Percentiles rank a stretch among this genome's conserved stretches.
Conservation (phyloP, 2,797 vertebrate genomes). For the Pelobates cultripes region DNA sequence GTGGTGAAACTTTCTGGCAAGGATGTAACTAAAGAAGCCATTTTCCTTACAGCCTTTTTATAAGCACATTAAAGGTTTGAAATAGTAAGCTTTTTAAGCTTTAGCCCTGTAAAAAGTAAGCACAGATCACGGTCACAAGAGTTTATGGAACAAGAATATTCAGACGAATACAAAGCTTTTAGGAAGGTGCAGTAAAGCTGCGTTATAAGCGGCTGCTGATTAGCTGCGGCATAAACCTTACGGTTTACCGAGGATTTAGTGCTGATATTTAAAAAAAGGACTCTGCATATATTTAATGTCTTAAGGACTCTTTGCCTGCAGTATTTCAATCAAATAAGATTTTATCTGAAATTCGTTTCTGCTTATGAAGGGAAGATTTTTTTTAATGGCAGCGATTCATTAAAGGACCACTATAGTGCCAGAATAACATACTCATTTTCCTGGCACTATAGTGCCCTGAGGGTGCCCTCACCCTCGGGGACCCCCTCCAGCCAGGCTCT, state of each 20-base stretch:
- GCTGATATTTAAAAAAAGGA: constrained; percentile 39
- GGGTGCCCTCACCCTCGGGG: too few species aligned
- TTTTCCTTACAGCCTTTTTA: constrained; percentile 22
- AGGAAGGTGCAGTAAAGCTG: neutral
- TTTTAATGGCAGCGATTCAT: constrained; percentile 27
- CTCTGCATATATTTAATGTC: neutral
- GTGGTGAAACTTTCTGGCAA: constrained; percentile 3
- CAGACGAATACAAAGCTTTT: constrained; percentile 21
- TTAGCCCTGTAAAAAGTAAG: constrained; percentile 12
- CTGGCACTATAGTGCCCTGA: too few species aligned
- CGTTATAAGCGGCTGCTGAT: constrained; percentile 9
- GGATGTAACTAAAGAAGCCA: constrained; percentile 11
- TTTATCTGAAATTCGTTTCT: constrained; percentile 1
- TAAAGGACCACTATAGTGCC: too few species aligned
- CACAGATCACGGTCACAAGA: constrained; percentile 10
- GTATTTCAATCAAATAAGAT: constrained; percentile 46
- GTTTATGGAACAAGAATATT: constrained; percentile 21
- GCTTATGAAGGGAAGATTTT: constrained; percentile 15
- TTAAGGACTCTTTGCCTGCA: constrained; percentile 8
- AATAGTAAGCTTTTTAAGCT: constrained; percentile 19
- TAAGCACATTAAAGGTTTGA: constrained; percentile 28
- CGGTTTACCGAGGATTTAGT: constrained; percentile 31
- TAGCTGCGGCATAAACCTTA: constrained; percentile 47
- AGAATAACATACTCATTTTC: too few species aligned
- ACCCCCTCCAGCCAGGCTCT: too few species aligned